A percentile compares a stretch with the other conserved stretches of the same genome.
Conservation (phyloP, 2,888 invertebrate genomes). For the Allygus modestus region DNA sequence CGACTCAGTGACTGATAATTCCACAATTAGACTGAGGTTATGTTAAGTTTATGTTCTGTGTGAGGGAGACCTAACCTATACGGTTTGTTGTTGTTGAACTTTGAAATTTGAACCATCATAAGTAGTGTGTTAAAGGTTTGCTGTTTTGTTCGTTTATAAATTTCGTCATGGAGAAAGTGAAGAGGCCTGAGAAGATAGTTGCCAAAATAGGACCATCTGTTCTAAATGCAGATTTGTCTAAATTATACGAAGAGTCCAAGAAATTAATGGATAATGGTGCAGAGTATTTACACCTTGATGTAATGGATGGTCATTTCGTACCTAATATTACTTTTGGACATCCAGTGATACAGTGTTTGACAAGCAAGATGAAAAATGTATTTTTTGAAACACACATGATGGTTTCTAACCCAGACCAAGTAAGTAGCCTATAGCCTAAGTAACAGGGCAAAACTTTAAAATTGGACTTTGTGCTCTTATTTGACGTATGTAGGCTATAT, state of each 20-base stretch:
- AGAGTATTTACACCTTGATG: slow-evolving; percentile 98
- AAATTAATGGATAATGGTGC: slow-evolving; percentile 94
- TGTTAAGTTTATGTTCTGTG: no score
- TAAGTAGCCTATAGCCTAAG: no score
- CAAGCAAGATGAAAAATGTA: slow-evolving; percentile 89
- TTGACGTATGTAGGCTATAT: no score
- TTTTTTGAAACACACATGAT: slow-evolving; percentile 99
- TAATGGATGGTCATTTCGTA: slow-evolving; percentile 99
- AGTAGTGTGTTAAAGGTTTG: no score
- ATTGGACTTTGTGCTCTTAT: no score
- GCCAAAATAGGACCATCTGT: slow-evolving; percentile 97
- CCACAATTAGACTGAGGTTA: no score
- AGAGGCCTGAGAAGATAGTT: slow-evolving; percentile 65
- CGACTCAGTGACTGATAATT: no score
- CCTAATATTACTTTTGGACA: slow-evolving; percentile 98
- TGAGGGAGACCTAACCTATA: no score
- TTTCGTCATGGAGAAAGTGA: background rate
- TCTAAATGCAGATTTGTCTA: slow-evolving; percentile 95
- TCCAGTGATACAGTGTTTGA: slow-evolving; percentile 95
- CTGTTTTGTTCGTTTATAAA: background rate
- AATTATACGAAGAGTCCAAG: slow-evolving; percentile 91
- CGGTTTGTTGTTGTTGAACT: no score
- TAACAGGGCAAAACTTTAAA: no score
- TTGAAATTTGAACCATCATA: no score
- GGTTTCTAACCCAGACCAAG: slow-evolving; percentile 95